A percentile compares a stretch with the other conserved stretches of the same genome.
Evolutionary conservation across 2,888 invertebrate genomes (phyloP).

Genomic region (Erebia palarica): DNA sequence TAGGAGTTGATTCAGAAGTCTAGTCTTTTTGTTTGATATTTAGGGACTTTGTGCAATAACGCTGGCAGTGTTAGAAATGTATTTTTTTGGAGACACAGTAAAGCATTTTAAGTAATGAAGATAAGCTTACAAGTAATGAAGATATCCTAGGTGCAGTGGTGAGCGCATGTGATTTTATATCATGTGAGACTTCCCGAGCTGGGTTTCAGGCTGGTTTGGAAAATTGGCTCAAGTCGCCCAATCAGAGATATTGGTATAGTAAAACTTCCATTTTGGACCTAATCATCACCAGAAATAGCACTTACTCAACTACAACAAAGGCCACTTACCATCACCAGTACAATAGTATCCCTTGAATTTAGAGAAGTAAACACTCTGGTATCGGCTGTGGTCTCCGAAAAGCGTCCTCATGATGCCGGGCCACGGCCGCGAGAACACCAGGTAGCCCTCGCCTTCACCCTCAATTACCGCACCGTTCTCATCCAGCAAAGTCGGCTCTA

Average conservation of each 20-base stretch:
- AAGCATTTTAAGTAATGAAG: too few species aligned
- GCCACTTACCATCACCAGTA: constrained; percentile 94
- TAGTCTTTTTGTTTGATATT: background rate
- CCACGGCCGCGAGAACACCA: constrained; percentile 98
- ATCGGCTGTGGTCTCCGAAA: constrained; percentile 94
- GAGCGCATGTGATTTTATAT: too few species aligned
- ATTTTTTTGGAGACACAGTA: too few species aligned
- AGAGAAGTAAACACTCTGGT: constrained; percentile 95
- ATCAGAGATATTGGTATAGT: background rate
- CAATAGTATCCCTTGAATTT: constrained; percentile 98
- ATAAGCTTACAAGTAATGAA: too few species aligned
- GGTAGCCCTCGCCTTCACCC: constrained; percentile 95
- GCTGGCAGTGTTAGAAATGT: too few species aligned
- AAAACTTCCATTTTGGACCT: too few species aligned
- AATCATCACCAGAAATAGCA: too few species aligned
- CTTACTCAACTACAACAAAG: background rate
- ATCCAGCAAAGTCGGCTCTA: constrained; percentile 92
- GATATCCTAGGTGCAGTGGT: too few species aligned
- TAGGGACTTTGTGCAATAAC: background rate
- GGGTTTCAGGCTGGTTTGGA: too few species aligned
- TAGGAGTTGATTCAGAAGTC: background rate
- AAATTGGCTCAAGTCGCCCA: too few species aligned
- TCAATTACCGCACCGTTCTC: constrained; percentile 93
- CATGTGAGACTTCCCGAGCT: too few species aligned
- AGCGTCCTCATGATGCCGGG: constrained; percentile 99